Conservation (phyloP, 2,113 vertebrate genomes). For the Marcusenius ussheri region DNA sequence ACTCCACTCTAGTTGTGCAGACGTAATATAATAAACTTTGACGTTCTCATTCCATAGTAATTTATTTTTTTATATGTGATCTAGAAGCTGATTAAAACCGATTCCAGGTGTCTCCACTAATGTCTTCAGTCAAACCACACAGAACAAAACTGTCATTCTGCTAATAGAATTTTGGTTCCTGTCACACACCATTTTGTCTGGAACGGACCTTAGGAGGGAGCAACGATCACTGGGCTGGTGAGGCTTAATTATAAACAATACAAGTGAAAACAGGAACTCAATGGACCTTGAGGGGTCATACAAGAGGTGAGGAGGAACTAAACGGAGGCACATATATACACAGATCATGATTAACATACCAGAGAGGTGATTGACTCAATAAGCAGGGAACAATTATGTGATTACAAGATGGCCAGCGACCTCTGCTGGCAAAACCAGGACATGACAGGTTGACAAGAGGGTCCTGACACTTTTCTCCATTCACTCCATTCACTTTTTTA, state of each 20-base stretch:
- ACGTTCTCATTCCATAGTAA: not conserved
- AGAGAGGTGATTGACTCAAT: not conserved
- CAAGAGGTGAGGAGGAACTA: not conserved
- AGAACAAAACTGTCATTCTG: not conserved
- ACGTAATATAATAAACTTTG: not conserved
- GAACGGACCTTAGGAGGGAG: not conserved
- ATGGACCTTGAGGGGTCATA: not conserved
- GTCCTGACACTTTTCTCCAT: not conserved
- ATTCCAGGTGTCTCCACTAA: not conserved
- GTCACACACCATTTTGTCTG: not conserved
- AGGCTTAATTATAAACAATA: not conserved
- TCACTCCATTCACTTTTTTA: not conserved
- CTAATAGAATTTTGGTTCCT: not conserved
- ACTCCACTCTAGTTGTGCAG: not conserved
- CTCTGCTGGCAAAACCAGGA: not conserved
- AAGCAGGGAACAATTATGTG: not conserved
- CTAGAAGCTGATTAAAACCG: not conserved
- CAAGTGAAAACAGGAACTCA: not conserved
- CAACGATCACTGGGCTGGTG: not conserved
- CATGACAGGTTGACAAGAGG: not conserved
- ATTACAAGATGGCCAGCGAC: not conserved
- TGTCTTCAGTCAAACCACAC: not conserved
- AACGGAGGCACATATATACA: not conserved
- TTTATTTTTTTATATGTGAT: not conserved
- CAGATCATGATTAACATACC: not conserved